These are phyloP conservation scores for Protodeltote pygarga DNA, from an alignment of 2,888 invertebrate genomes.

Conservation along the genomic window DNA sequence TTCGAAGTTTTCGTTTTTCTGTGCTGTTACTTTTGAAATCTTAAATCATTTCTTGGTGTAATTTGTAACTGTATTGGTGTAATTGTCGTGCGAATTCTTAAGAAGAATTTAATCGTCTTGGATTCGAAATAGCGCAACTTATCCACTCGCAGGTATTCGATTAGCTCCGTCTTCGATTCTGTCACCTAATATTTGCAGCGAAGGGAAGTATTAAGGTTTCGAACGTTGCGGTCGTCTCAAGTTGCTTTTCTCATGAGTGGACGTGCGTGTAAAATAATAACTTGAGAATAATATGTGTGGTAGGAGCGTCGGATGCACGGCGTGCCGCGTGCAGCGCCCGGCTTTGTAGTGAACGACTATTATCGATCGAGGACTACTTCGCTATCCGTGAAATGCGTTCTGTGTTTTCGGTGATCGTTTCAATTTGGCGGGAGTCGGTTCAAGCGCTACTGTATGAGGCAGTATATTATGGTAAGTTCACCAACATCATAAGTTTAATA, in stretches of 20 bases:
- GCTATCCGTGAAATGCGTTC: constrained; percentile 73
- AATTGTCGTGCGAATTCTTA: constrained; percentile 26
- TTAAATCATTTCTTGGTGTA: constrained; percentile 19
- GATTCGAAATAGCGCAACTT: constrained; percentile 66
- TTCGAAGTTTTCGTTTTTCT: constrained; percentile 64
- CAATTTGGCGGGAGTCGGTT: constrained; percentile 78
- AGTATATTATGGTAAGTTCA: constrained; percentile 67
- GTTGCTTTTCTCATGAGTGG: constrained; percentile 87
- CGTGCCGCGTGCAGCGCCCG: constrained; percentile 70
- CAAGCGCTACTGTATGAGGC: constrained; percentile 62
- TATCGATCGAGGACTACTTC: constrained; percentile 80
- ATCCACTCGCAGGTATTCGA: constrained; percentile 67
- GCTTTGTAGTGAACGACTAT: constrained; percentile 71
- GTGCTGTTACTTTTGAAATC: constrained; percentile 57
- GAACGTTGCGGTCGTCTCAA: constrained; percentile 85
- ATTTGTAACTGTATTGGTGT: constrained; percentile 13
- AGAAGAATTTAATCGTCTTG: constrained; percentile 34
- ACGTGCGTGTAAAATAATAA: constrained; percentile 86
- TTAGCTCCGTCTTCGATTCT: constrained; percentile 74
- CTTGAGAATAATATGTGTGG: constrained; percentile 83
- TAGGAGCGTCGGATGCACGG: constrained; percentile 74
- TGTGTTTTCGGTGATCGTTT: constrained; percentile 75
- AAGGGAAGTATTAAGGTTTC: constrained; percentile 87
- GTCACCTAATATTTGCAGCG: constrained; percentile 85
- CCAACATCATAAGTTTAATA: constrained; percentile 43